A percentile compares a stretch with the other conserved stretches of the same genome.
phyloP scores from a whole-genome alignment of 2,888 invertebrate species.

The Pristionchus exspectatus region DNA sequence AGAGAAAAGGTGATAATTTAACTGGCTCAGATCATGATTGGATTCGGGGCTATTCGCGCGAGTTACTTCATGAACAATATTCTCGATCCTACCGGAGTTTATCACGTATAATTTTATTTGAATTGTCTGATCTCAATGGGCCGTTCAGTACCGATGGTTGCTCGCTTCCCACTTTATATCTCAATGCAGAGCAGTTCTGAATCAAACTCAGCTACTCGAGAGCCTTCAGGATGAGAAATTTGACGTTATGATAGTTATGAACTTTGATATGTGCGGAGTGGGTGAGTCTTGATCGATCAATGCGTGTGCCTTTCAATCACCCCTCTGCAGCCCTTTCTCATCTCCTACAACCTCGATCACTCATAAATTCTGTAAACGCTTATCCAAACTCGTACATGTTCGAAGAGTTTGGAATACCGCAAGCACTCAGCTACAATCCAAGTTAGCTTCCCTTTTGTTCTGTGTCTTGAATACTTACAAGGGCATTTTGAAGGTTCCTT shows the following conservation, averaged over 20 bases:
- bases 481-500: not conserved
- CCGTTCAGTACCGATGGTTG: too few relatives aligned
- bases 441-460: not conserved
- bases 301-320: too few relatives aligned
- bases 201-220: not conserved
- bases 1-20: not conserved
- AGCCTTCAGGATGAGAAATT: not conserved
- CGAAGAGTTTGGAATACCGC: conserved; percentile 20
- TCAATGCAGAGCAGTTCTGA: not conserved
- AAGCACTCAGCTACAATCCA: not conserved
- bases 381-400: not conserved
- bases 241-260: not conserved
- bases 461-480: not conserved
- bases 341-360: not conserved
- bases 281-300: not conserved
- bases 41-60: not conserved
- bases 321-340: not conserved
- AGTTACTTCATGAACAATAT: not conserved
- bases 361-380: not conserved
- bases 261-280: conserved; percentile 13
- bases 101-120: too few relatives aligned
- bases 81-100: too few relatives aligned
- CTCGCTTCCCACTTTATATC: not conserved
- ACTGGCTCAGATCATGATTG: not conserved
- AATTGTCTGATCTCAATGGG: not conserved